A percentile compares a stretch with the other conserved stretches of the same genome.
Conservation (phyloP, 1,140 invertebrate species). For the Papilio xuthus region DNA sequence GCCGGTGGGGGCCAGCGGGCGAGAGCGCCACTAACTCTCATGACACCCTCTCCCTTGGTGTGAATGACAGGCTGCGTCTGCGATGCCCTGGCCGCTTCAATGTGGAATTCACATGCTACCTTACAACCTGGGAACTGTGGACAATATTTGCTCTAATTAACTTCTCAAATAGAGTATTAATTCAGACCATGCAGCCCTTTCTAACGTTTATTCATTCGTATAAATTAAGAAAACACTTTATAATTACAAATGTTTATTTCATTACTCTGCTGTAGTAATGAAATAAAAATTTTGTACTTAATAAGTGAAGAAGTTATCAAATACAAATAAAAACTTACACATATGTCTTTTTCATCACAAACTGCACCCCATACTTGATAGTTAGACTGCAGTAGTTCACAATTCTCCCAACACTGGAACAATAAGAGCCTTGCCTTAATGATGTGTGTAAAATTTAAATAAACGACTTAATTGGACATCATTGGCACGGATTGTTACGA, state of each 20-base stretch:
- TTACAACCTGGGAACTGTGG: slow-evolving; percentile 87
- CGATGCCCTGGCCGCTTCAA: slow-evolving; percentile 82
- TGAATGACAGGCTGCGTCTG: slow-evolving; percentile 85
- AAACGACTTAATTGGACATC: slow-evolving; percentile 42
- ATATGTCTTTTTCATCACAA: slow-evolving; percentile 86
- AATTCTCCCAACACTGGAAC: slow-evolving; percentile 91
- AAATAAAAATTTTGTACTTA: too few species aligned
- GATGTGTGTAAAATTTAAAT: slow-evolving; percentile 25
- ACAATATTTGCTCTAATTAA: slow-evolving; percentile 50
- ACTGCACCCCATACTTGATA: slow-evolving; percentile 87
- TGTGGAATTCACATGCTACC: slow-evolving; percentile 86
- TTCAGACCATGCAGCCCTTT: neutral
- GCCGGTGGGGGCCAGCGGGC: slow-evolving; percentile 84
- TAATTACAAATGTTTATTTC: too few species aligned
- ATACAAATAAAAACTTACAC: slow-evolving; percentile 83
- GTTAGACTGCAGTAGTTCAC: slow-evolving; percentile 88
- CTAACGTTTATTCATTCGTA: neutral
- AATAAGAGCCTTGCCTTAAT: slow-evolving; percentile 61
- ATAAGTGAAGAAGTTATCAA: neutral
- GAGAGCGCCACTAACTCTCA: slow-evolving; percentile 82
- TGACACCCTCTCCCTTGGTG: slow-evolving; percentile 85
- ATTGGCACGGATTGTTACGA: slow-evolving; percentile 47
- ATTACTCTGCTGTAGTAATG: too few species aligned
- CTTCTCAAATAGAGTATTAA: neutral
- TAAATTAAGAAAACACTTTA: neutral